Percentiles rank a stretch among this genome's conserved stretches.
phyloP scores from a whole-genome alignment of 2,113 vertebrate genomes.

The Semicossyphus pulcher region DNA sequence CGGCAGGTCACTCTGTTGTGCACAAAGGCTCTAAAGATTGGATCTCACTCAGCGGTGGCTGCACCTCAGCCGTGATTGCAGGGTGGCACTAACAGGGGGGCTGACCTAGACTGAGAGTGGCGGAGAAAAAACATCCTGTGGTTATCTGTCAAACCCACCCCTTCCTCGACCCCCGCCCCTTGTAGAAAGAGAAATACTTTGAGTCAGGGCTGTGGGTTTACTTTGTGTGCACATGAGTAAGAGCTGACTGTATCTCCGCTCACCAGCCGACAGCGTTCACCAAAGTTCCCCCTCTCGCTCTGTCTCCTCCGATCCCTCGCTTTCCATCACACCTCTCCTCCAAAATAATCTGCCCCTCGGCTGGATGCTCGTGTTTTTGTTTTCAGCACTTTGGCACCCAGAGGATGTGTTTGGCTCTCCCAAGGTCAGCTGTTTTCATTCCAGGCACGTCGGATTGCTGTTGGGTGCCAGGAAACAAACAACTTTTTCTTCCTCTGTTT shows the following conservation, averaged over 20 bases:
- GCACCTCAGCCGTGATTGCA: conserved; percentile 56
- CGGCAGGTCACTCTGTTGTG: conserved; percentile 25
- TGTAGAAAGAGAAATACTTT: neutral
- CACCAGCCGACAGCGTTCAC: neutral
- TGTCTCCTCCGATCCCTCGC: conserved; percentile 12
- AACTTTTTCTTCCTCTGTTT: conserved; percentile 20
- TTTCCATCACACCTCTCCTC: conserved; percentile 44
- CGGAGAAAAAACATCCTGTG: conserved; percentile 34
- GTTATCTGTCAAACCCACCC: conserved; percentile 1
- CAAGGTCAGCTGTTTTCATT: conserved; percentile 75
- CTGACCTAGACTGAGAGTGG: conserved; percentile 56
- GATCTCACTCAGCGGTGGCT: conserved; percentile 45
- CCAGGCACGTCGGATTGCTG: conserved; percentile 63
- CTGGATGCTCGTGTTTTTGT: conserved; percentile 61
- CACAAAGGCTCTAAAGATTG: conserved; percentile 58
- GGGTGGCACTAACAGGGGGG: conserved; percentile 59
- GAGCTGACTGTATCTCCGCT: neutral
- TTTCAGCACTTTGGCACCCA: conserved; percentile 66
- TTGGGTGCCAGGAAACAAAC: conserved; percentile 59
- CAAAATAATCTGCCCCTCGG: conserved; percentile 61
- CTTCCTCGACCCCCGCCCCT: neutral
- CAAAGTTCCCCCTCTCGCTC: neutral
- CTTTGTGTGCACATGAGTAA: conserved; percentile 6
- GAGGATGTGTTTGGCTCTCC: conserved; percentile 58
- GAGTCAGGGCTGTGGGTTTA: conserved; percentile 10